These are phyloP conservation scores for Ormyrus rosae DNA, from an alignment of 2,888 invertebrate genomes.

Conservation along the genomic window DNA sequence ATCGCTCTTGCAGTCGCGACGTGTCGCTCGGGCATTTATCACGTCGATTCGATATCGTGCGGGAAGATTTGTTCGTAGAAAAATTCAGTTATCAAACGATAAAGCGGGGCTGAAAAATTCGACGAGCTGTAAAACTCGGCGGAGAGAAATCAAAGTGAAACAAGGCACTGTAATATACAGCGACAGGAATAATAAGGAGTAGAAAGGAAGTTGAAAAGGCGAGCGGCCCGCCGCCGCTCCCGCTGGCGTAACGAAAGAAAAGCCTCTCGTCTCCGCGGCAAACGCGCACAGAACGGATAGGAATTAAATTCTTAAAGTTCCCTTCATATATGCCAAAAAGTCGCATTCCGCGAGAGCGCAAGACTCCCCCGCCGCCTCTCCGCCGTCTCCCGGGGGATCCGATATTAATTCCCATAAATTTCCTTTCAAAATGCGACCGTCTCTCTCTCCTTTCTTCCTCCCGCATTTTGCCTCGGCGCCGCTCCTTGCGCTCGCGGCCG, in stretches of 20 bases:
- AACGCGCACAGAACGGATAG: slow-evolving; percentile 58
- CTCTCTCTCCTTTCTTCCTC: slow-evolving; percentile 26
- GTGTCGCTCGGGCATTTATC: too few species aligned
- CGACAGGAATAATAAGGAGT: neutral
- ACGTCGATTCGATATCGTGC: too few species aligned
- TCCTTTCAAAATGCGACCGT: slow-evolving; percentile 71
- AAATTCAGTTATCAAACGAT: too few species aligned
- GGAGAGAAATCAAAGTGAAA: neutral
- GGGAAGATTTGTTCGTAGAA: too few species aligned
- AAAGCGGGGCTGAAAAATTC: too few species aligned
- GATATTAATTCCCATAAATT: slow-evolving; percentile 77
- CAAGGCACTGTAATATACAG: neutral
- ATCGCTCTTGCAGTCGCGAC: too few species aligned
- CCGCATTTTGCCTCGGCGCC: neutral
- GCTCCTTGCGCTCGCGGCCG: neutral
- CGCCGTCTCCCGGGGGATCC: slow-evolving; percentile 68
- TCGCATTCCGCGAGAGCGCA: slow-evolving; percentile 74
- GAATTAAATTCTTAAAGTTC: slow-evolving; percentile 76
- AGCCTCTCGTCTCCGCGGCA: slow-evolving; percentile 20
- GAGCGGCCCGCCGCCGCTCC: neutral
- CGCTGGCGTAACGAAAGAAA: slow-evolving; percentile 35
- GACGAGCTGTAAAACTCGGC: too few species aligned
- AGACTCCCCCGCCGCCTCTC: slow-evolving; percentile 61
- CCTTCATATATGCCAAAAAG: slow-evolving; percentile 73
- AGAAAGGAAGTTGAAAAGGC: neutral